Conservation (phyloP, 2,113 vertebrate genomes). For the Ictalurus furcatus region DNA sequence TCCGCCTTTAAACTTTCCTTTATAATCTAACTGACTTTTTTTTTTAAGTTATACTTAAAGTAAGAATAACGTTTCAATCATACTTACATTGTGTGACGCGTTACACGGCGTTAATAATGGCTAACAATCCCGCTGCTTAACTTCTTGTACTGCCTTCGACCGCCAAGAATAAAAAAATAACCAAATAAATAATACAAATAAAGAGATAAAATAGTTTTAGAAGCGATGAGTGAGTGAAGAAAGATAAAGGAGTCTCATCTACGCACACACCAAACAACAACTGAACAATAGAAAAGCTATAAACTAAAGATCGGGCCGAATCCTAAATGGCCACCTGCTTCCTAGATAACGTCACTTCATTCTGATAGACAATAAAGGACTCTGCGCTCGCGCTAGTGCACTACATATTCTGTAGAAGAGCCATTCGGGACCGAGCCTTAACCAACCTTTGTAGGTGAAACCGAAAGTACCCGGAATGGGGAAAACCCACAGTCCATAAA, state of each 20-base stretch:
- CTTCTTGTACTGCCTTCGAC: background rate
- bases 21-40: background rate
- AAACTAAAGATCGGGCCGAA: background rate
- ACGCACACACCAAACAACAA: background rate
- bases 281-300: background rate
- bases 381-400: background rate
- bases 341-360: background rate
- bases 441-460: background rate
- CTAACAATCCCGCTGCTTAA: background rate
- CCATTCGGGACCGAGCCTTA: background rate
- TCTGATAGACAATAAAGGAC: background rate
- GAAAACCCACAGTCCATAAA: background rate
- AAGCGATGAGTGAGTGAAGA: background rate
- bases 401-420: background rate
- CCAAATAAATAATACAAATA: background rate
- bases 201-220: background rate
- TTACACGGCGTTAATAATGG: background rate
- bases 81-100: background rate
- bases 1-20: background rate
- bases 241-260: background rate
- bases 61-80: background rate
- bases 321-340: background rate
- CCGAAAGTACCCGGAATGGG: conserved; percentile 15
- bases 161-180: background rate
- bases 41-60: background rate